These are phyloP conservation scores for Ochropacha duplaris DNA, from an alignment of 2,888 invertebrate genomes.

Conservation along the genomic window DNA sequence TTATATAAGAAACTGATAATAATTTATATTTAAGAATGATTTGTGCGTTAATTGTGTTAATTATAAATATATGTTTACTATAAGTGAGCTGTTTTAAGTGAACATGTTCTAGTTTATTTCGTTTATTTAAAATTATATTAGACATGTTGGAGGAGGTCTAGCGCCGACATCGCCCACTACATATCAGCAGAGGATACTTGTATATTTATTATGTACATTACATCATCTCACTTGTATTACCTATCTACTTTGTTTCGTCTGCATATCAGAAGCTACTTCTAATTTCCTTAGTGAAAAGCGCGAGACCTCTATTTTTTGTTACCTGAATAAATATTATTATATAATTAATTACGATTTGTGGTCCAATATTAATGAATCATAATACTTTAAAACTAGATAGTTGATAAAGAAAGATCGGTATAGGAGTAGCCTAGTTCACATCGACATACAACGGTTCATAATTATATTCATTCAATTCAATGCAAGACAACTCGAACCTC, in stretches of 20 bases:
- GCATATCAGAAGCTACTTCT: conserved; percentile 58
- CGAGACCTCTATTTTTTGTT: conserved; percentile 77
- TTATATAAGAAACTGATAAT: conserved; percentile 55
- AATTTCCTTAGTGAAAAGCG: conserved; percentile 40
- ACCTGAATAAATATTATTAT: conserved; percentile 80
- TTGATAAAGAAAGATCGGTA: conserved; percentile 61
- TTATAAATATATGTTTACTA: conserved; percentile 69
- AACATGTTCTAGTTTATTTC: conserved; percentile 75
- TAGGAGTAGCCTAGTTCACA: conserved; percentile 64
- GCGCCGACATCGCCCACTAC: conserved; percentile 28
- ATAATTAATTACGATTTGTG: conserved; percentile 81
- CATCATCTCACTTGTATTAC: conserved; percentile 17
- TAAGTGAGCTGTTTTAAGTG: conserved; percentile 73
- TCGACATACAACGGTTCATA: conserved; percentile 31
- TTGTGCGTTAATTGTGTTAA: conserved; percentile 76
- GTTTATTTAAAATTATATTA: conserved; percentile 73
- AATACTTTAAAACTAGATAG: conserved; percentile 76
- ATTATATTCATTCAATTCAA: conserved; percentile 40
- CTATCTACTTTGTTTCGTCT: conserved; percentile 31
- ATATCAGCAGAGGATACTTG: conserved; percentile 55
- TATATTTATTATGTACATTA: conserved; percentile 31
- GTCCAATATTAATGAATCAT: conserved; percentile 83
- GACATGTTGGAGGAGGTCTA: conserved; percentile 55
- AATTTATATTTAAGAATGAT: conserved; percentile 61
- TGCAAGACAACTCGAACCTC: conserved; percentile 39